Conservation (phyloP, 2,888 invertebrate species). For the Netelia virgata region DNA sequence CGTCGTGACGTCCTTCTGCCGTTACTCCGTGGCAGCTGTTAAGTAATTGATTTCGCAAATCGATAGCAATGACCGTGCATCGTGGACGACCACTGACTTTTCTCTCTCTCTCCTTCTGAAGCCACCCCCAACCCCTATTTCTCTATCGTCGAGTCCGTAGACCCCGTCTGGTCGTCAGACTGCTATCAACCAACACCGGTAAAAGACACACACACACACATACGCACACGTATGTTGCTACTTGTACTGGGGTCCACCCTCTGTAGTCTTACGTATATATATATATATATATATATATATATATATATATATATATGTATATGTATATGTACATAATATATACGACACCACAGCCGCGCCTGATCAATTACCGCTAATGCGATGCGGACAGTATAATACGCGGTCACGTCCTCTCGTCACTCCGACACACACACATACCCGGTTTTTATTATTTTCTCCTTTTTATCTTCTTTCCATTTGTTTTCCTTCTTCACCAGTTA, state of each 20-base stretch:
- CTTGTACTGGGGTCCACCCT: slow-evolving; percentile 28
- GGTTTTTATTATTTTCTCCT: slow-evolving; percentile 29
- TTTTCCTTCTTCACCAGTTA: background rate
- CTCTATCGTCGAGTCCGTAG: slow-evolving; percentile 49
- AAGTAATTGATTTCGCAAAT: slow-evolving; percentile 71
- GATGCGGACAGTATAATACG: slow-evolving; percentile 38
- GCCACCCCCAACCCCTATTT: slow-evolving; percentile 1
- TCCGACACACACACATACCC: slow-evolving; percentile 8
- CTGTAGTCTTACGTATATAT: background rate
- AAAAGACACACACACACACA: slow-evolving; percentile 40
- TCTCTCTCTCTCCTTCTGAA: slow-evolving; percentile 12
- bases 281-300: background rate
- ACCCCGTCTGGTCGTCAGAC: slow-evolving; percentile 59
- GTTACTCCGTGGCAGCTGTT: slow-evolving; percentile 64
- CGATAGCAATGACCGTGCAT: slow-evolving; percentile 68
- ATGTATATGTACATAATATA: slow-evolving; percentile 4
- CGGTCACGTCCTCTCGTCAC: slow-evolving; percentile 38
- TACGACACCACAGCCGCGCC: slow-evolving; percentile 8
- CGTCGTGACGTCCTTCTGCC: slow-evolving; percentile 59
- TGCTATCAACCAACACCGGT: slow-evolving; percentile 42
- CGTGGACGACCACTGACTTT: slow-evolving; percentile 34
- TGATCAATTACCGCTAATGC: slow-evolving; percentile 63
- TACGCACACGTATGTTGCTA: slow-evolving; percentile 36
- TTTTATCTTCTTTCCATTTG: background rate
- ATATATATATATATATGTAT: slow-evolving; percentile 4